Evolutionary conservation across 2,113 vertebrate genomes (phyloP).

Genomic region (Oncorhynchus tshawytscha): DNA sequence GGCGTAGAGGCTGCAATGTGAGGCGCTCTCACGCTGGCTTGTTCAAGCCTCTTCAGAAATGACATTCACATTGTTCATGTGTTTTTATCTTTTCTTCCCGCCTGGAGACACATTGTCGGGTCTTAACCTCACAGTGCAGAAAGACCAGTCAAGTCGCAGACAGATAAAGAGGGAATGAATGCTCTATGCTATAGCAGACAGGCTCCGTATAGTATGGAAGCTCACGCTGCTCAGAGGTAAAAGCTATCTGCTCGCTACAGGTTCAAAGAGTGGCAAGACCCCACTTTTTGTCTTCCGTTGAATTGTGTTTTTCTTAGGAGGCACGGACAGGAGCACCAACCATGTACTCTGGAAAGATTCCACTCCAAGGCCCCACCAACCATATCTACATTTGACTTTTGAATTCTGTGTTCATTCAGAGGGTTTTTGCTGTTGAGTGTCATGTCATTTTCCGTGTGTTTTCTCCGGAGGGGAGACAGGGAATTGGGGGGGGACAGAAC

Average conservation of each 20-base stretch:
- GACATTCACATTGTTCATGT: conserved; percentile 31
- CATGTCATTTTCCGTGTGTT: conserved; percentile 18
- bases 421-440: neutral
- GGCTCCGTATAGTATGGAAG: neutral
- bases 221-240: conserved; percentile 2
- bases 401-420: neutral
- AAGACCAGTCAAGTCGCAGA: conserved; percentile 20
- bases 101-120: conserved; percentile 15
- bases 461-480: conserved; percentile 22
- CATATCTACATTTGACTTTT: neutral
- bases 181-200: neutral
- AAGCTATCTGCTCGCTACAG: conserved; percentile 43
- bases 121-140: conserved; percentile 31
- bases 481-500: neutral
- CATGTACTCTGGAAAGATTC: no score
- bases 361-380: neutral
- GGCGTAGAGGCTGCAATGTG: neutral
- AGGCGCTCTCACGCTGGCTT: conserved; percentile 10
- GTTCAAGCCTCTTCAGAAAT: conserved; percentile 18
- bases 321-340: neutral
- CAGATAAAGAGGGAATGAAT: conserved; percentile 26
- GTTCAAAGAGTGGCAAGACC: conserved; percentile 19
- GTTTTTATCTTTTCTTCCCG: conserved; percentile 28
- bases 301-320: neutral
- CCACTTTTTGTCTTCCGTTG: neutral